phyloP scores from a whole-genome alignment of 2,113 vertebrate genomes.

The Catharus bicknelli region DNA sequence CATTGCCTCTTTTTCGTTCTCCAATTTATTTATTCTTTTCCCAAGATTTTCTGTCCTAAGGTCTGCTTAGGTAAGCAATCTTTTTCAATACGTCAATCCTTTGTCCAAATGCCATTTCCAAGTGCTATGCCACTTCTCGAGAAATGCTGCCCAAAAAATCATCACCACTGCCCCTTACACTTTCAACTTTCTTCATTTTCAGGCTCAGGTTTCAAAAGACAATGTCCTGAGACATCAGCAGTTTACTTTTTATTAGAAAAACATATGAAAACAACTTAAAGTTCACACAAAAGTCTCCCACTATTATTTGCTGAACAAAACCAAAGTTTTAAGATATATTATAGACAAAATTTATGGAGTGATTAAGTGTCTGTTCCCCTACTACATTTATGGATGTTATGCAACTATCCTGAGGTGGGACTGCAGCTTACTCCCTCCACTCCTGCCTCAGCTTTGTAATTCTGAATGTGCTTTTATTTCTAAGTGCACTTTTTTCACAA shows the following conservation, averaged over 20 bases:
- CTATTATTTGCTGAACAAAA: neutral
- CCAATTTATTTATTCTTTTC: neutral
- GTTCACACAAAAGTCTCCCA: neutral
- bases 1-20: neutral
- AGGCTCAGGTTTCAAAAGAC: neutral
- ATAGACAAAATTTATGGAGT: neutral
- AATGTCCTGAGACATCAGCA: neutral
- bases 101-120: neutral
- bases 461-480: neutral
- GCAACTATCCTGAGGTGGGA: neutral
- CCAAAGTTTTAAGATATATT: rapidly evolving
- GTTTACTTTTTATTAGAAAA: neutral
- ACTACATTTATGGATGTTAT: neutral
- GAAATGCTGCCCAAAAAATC: neutral
- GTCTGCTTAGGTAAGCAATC: neutral
- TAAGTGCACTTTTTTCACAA: neutral
- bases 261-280: neutral
- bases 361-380: neutral
- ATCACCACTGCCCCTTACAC: neutral
- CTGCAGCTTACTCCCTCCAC: neutral
- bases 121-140: neutral
- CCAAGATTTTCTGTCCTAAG: neutral
- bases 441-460: neutral
- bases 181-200: neutral
- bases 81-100: neutral